Evolutionary conservation across 1,140 invertebrate genomes (phyloP).

Genomic region (Neodiprion lecontei): DNA sequence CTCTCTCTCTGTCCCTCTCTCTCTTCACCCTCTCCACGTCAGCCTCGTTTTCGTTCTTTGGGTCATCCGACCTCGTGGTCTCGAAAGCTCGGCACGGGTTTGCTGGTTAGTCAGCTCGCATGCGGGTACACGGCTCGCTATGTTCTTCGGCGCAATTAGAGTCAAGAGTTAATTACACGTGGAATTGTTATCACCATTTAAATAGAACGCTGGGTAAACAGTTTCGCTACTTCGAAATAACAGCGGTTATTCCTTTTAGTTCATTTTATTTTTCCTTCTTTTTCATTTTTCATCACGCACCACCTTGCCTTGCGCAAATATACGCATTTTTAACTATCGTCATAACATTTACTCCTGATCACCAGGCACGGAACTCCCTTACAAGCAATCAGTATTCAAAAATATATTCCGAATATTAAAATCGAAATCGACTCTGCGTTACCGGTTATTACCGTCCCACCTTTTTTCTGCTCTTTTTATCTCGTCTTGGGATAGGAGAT

Average conservation of each 20-base stretch:
- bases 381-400: too few relatives aligned
- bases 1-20: background rate
- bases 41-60: background rate
- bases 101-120: background rate
- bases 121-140: background rate
- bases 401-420: too few relatives aligned
- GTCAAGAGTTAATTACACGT: background rate
- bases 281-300: background rate
- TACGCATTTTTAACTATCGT: too few relatives aligned
- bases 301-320: too few relatives aligned
- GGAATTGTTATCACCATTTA: background rate
- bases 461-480: too few relatives aligned
- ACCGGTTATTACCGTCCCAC: too few relatives aligned
- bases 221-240: background rate
- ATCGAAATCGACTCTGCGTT: too few relatives aligned
- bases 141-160: conserved; percentile 3
- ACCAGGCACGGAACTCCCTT: too few relatives aligned
- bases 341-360: too few relatives aligned
- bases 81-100: background rate
- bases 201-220: background rate
- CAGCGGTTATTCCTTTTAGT: background rate
- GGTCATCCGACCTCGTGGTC: conserved; percentile 3
- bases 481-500: too few relatives aligned
- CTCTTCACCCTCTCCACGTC: background rate
- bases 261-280: background rate